A percentile compares a stretch with the other conserved stretches of the same genome.
Evolutionary conservation across 2,888 invertebrate genomes (phyloP).

Genomic region (Drosophila nigricruria): DNA sequence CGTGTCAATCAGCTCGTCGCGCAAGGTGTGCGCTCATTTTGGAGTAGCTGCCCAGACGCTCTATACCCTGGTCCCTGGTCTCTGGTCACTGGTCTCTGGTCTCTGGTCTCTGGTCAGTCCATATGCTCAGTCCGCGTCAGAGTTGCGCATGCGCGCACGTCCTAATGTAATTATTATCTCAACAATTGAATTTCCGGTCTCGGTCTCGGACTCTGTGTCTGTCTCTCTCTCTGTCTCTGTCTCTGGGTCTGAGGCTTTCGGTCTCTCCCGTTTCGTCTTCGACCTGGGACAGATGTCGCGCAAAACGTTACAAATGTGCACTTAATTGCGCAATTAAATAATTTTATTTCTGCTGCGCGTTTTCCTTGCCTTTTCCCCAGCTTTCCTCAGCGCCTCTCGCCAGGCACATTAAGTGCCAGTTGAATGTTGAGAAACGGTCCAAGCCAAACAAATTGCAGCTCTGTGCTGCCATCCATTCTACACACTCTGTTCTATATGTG

Average conservation of each 20-base stretch:
- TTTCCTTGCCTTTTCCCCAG: slow-evolving; percentile 25
- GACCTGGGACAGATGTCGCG: slow-evolving; percentile 77
- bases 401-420: slow-evolving; percentile 49
- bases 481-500: not conserved
- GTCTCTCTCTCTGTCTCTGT: slow-evolving; percentile 28
- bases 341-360: slow-evolving; percentile 76
- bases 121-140: slow-evolving; percentile 35
- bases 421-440: slow-evolving; percentile 39
- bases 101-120: slow-evolving; percentile 16
- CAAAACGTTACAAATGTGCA: slow-evolving; percentile 83
- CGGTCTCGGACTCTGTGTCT: slow-evolving; percentile 53
- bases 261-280: slow-evolving; percentile 38
- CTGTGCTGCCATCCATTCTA: slow-evolving; percentile 28
- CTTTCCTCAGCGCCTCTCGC: slow-evolving; percentile 16
- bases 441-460: slow-evolving; percentile 67
- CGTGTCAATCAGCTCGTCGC: slow-evolving; percentile 81
- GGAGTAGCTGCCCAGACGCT: slow-evolving; percentile 27
- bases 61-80: slow-evolving; percentile 7
- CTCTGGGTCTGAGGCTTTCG: slow-evolving; percentile 25
- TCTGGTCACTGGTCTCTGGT: not conserved
- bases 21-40: slow-evolving; percentile 74
- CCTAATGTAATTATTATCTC: slow-evolving; percentile 83
- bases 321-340: slow-evolving; percentile 84
- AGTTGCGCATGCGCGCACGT: slow-evolving; percentile 80
- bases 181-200: slow-evolving; percentile 84